Percentiles rank a stretch among this genome's conserved stretches.
phyloP scores from a whole-genome alignment of 2,888 invertebrate species.

The Zaprionus bogoriensis region DNA sequence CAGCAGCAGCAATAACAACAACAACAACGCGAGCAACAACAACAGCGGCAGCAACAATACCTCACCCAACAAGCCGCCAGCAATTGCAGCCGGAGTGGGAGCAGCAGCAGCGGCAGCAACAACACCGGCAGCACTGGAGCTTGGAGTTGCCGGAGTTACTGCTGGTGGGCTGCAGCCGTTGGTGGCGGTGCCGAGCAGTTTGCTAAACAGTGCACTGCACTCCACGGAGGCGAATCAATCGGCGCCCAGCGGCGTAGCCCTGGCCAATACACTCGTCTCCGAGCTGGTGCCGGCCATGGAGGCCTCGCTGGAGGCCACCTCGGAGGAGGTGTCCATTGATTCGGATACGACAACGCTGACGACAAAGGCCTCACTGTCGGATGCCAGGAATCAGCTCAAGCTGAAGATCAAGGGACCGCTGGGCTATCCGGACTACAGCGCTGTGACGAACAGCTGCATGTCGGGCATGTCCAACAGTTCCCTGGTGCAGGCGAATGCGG shows the following conservation, averaged over 20 bases:
- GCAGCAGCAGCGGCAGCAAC: slow-evolving; percentile 1
- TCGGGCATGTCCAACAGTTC: slow-evolving; percentile 51
- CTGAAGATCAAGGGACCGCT: slow-evolving; percentile 95
- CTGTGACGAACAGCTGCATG: slow-evolving; percentile 47
- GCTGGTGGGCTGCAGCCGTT: slow-evolving; percentile 3
- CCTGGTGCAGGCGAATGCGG: slow-evolving; percentile 65
- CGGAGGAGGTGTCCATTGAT: slow-evolving; percentile 83
- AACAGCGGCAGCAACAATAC: slow-evolving; percentile 27
- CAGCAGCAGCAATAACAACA: slow-evolving; percentile 9
- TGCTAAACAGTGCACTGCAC: slow-evolving; percentile 47
- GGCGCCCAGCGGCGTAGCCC: slow-evolving; percentile 26
- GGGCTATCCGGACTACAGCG: slow-evolving; percentile 87
- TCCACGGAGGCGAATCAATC: slow-evolving; percentile 66
- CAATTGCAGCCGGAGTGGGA: slow-evolving; percentile 8
- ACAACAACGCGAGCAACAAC: slow-evolving; percentile 11
- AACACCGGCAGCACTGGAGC: neutral
- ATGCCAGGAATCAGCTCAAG: slow-evolving; percentile 93
- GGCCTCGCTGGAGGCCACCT: slow-evolving; percentile 82
- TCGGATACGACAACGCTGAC: slow-evolving; percentile 83
- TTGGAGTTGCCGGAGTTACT: neutral
- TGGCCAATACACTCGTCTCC: slow-evolving; percentile 43
- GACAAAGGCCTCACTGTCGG: slow-evolving; percentile 89
- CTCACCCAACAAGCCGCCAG: slow-evolving; percentile 50
- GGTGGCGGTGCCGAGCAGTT: slow-evolving; percentile 21
- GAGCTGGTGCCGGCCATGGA: slow-evolving; percentile 76